Conservation (phyloP, 2,113 vertebrate species). For the Elephas maximus region DNA sequence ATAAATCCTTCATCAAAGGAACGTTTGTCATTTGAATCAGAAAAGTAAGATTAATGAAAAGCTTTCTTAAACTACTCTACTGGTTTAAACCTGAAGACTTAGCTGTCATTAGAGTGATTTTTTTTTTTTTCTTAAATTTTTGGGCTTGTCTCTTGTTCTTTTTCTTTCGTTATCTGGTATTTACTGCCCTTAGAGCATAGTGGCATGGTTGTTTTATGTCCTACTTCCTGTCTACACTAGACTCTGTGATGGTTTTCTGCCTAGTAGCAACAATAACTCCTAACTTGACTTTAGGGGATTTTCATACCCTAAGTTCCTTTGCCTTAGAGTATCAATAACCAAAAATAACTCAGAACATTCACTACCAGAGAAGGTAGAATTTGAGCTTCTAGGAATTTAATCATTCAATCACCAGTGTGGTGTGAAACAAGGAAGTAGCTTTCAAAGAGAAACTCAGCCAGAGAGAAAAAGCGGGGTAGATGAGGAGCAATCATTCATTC, state of each 20-base stretch:
- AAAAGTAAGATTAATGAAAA: not conserved
- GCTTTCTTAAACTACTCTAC: not conserved
- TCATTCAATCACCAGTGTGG: not conserved
- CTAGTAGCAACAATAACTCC: not conserved
- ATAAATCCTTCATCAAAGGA: not conserved
- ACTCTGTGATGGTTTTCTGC: not conserved
- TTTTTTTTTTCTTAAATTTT: not conserved
- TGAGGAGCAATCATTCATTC: not conserved
- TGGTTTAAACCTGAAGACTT: not conserved
- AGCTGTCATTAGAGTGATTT: not conserved
- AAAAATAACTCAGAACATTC: not conserved
- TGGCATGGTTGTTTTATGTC: not conserved
- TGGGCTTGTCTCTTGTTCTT: not conserved
- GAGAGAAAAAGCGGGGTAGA: not conserved
- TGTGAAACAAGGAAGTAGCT: not conserved
- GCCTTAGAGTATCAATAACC: not conserved
- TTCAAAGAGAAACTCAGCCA: not conserved
- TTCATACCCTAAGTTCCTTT: not conserved
- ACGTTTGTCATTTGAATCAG: not conserved
- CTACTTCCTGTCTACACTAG: not conserved
- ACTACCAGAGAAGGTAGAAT: not conserved
- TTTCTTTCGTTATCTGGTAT: not conserved
- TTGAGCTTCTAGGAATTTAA: not conserved
- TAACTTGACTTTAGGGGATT: not conserved
- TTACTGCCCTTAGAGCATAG: not conserved